These are phyloP conservation scores for Folsomia manolachei DNA, from an alignment of 2,888 invertebrate species.

Conservation along the genomic window DNA sequence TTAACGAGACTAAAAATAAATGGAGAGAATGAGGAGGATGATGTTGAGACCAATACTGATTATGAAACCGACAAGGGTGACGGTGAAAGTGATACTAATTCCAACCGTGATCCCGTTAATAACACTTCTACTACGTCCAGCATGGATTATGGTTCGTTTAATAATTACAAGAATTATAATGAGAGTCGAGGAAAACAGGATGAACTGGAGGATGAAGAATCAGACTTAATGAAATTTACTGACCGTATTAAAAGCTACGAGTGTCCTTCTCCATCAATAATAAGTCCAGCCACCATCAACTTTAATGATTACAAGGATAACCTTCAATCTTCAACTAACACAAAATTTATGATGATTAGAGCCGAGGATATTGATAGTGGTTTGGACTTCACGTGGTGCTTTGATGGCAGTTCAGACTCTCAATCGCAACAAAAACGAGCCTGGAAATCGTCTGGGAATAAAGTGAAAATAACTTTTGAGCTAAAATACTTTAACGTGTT, in stretches of 20 bases:
- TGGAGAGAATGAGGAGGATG: neutral
- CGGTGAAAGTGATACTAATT: conserved; percentile 18
- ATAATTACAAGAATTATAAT: conserved; percentile 18
- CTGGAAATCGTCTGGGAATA: conserved; percentile 48
- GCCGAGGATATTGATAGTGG: conserved; percentile 40
- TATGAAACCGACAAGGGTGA: neutral
- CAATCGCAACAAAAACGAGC: conserved; percentile 36
- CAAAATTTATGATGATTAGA: conserved; percentile 34
- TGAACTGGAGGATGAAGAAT: neutral
- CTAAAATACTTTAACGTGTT: conserved; percentile 44
- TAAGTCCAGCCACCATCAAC: neutral
- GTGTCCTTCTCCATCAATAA: conserved; percentile 17
- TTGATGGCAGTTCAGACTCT: conserved; percentile 32
- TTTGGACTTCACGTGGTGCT: conserved; percentile 45
- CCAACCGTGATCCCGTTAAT: conserved; percentile 18
- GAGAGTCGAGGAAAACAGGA: neutral
- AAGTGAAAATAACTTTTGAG: conserved; percentile 41
- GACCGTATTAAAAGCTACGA: conserved; percentile 36
- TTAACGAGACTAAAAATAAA: conserved; percentile 21
- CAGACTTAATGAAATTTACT: neutral
- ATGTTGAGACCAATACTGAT: conserved; percentile 1
- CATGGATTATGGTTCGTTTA: conserved; percentile 15
- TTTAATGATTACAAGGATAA: too few relatives aligned
- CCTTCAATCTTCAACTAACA: neutral
- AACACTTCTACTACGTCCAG: conserved; percentile 8